Base-by-base conservation (phyloP, 2,113 vertebrate genomes). In the Centropristis striata region DNA sequence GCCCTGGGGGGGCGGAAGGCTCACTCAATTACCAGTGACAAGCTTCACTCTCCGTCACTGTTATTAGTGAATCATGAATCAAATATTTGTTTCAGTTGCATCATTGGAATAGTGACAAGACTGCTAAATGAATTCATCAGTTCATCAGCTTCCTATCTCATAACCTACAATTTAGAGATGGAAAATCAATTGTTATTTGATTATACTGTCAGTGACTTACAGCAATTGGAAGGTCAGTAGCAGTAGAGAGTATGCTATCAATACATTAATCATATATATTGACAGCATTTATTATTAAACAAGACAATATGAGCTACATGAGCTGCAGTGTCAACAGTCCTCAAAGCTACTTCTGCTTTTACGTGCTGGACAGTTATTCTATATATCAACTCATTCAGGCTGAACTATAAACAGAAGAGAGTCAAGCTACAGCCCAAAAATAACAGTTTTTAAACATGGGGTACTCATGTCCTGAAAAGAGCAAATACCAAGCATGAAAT, bases 401-500 rank as follows among this genome's bases (percentile, higher is more conserved):
- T 68, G 46, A 14, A 83, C 78, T 84, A 86, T 77, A 88, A 90
- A 91, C 80, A 90, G 64, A 80, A 67, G 32, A 78, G 82, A 92
- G 78, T 79, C 54, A 27, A 90, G 76, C 72, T 77, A 23, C 59
- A 59, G 68, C 73, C 91, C 93, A 80, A 90, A 92, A 94, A 94
- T 92, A 92, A 93, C 90, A 69, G 47, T 75, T 69, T 90, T 90
- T 90, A 92, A 92, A 91, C 79, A 91, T 1, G 60, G 88, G 84
- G 78, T 87, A 59, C 68, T 83, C 67, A 2, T 73, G 78, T 65
- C 68, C 88, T 73, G 86, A 86, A 93, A 89, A 71, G 67, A 92
- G 83, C 83, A 85, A 94, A 93, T 92, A 91, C 82, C 74, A 76
- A 81, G 78, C 53, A 84, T 91, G 90, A 92, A 92, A 92, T 92